Evolutionary conservation across 1,140 invertebrate genomes (phyloP).

Genomic region (Phthorimaea operculella): DNA sequence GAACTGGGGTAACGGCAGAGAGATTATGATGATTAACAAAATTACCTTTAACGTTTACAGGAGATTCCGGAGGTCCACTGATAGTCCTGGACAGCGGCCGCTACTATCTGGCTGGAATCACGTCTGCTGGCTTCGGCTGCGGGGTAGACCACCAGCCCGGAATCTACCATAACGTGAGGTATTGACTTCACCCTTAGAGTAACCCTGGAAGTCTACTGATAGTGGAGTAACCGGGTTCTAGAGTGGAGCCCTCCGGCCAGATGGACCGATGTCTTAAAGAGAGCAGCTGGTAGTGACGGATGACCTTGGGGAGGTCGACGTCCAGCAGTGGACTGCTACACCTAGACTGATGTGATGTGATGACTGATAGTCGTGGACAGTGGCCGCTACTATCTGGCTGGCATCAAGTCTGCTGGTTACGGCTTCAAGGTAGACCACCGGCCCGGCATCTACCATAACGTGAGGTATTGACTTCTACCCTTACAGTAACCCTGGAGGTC

Average conservation of each 20-base stretch:
- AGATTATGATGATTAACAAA: not conserved
- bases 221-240: no score
- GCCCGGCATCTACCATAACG: constrained; percentile 86
- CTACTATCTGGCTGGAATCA: constrained; percentile 86
- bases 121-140: constrained; percentile 87
- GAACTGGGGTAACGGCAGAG: no score
- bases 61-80: constrained; percentile 86
- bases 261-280: no score
- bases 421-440: constrained; percentile 87
- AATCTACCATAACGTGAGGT: constrained; percentile 80
- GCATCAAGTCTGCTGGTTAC: constrained; percentile 88
- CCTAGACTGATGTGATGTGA: no score
- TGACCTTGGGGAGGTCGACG: no score
- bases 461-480: constrained; percentile 43
- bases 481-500: no score
- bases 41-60: constrained; percentile 47
- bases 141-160: constrained; percentile 87
- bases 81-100: constrained; percentile 73
- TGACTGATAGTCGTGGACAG: constrained; percentile 73
- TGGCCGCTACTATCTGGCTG: constrained; percentile 80
- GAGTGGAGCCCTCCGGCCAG: no score
- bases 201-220: no score
- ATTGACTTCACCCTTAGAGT: no score
- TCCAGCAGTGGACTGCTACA: no score
- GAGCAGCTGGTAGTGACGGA: no score